phyloP scores from a whole-genome alignment of 2,113 vertebrate species.

The Chloropsis hardwickii region DNA sequence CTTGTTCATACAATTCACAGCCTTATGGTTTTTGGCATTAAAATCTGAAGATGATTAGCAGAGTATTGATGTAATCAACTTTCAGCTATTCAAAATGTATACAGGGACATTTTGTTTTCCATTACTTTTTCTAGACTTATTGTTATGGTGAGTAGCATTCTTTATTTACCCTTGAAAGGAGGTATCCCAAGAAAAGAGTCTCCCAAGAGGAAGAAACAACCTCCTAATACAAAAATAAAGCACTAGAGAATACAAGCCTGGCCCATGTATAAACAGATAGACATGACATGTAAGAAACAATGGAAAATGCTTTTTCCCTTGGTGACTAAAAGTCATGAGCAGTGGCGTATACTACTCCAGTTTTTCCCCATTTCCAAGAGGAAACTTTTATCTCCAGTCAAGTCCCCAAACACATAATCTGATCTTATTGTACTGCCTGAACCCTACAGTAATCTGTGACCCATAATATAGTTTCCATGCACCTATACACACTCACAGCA shows the following conservation, averaged over 20 bases:
- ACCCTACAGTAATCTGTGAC: not conserved
- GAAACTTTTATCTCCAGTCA: not conserved
- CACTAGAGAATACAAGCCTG: not conserved
- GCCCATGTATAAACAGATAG: not conserved
- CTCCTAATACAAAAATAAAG: not conserved
- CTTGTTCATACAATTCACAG: not conserved
- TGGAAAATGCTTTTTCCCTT: not conserved
- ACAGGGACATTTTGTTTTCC: slow-evolving; percentile 7
- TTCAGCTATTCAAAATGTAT: not conserved
- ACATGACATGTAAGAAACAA: not conserved
- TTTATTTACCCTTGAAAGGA: not conserved
- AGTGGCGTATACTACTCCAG: not conserved
- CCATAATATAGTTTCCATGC: not conserved
- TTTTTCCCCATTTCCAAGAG: not conserved
- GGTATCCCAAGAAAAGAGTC: not conserved
- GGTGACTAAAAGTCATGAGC: not conserved
- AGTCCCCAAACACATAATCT: not conserved
- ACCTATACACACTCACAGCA: not conserved
- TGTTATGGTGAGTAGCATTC: slow-evolving; percentile 12
- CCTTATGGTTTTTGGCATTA: not conserved
- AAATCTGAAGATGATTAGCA: slow-evolving; percentile 9
- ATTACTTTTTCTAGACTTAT: not conserved
- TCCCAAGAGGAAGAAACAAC: not conserved
- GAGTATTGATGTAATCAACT: not conserved
- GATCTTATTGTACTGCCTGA: not conserved